A percentile compares a stretch with the other conserved stretches of the same genome.
Evolutionary conservation across 2,113 vertebrate species (phyloP).

Genomic region (Dasypus novemcinctus): DNA sequence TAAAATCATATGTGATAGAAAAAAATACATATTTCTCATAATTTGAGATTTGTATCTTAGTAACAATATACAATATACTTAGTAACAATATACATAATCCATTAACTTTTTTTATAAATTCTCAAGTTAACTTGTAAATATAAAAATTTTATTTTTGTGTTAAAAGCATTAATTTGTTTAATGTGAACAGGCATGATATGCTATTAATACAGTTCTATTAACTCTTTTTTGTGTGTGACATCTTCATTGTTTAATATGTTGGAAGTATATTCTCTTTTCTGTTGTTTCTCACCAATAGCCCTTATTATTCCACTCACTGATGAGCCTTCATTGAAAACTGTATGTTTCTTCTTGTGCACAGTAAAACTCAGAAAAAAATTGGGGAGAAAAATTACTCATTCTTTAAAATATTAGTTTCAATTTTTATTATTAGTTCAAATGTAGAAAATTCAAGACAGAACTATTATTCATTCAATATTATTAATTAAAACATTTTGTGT

Average conservation of each 20-base stretch:
- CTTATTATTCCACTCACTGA: neutral
- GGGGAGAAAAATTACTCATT: neutral
- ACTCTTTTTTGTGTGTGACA: neutral
- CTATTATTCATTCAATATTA: neutral
- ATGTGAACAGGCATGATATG: neutral
- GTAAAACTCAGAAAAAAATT: slow-evolving; percentile 13
- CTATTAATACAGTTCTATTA: slow-evolving; percentile 1
- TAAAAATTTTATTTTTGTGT: neutral
- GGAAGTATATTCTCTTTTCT: too few relatives aligned
- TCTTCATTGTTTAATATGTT: neutral
- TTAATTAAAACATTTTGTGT: slow-evolving; percentile 45
- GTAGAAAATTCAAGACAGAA: slow-evolving; percentile 8
- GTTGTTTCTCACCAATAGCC: too few relatives aligned
- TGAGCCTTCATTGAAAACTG: neutral
- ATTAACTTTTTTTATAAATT: neutral
- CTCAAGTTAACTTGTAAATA: neutral
- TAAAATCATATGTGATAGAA: neutral
- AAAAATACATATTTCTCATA: neutral
- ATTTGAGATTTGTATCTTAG: neutral
- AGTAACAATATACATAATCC: neutral
- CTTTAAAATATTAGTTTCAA: neutral
- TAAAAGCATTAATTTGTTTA: neutral
- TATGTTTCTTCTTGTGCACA: neutral
- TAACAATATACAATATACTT: neutral
- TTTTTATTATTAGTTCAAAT: neutral